A percentile compares a stretch with the other conserved stretches of the same genome.
Conservation (phyloP, 2,888 invertebrate genomes). For the Glyphotaelius pellucidus region DNA sequence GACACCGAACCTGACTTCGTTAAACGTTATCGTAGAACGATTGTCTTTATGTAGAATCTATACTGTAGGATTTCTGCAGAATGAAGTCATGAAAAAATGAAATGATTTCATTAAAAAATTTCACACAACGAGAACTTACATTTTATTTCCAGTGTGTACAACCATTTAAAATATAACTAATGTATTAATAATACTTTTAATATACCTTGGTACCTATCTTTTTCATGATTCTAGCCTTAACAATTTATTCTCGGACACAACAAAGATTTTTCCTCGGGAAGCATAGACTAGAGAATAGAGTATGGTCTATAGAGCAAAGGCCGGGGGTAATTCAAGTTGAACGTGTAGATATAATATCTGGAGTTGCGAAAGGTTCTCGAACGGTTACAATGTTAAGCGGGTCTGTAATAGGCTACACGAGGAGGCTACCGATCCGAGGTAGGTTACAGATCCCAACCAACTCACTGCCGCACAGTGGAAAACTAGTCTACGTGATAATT, state of each 20-base stretch:
- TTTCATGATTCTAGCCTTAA: too few relatives aligned
- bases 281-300: not conserved
- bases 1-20: not conserved
- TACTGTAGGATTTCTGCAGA: not conserved
- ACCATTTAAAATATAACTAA: not conserved
- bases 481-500: not conserved
- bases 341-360: not conserved
- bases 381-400: constrained; percentile 28
- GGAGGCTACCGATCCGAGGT: not conserved
- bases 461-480: constrained; percentile 5
- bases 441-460: not conserved
- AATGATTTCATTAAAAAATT: too few relatives aligned
- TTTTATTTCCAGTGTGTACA: not conserved
- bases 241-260: not conserved
- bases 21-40: not conserved
- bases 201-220: not conserved
- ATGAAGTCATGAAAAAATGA: too few relatives aligned
- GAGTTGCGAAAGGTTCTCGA: constrained; percentile 23
- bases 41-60: not conserved
- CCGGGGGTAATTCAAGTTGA: not conserved
- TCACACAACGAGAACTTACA: not conserved
- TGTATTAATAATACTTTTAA: not conserved
- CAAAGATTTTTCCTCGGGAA: not conserved
- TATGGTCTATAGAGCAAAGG: not conserved
- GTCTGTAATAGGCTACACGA: constrained; percentile 1